Evolutionary conservation across 2,113 vertebrate species (phyloP), one percentile per base, ranked within the genome.

Genomic region (Hiodon tergisus): DNA sequence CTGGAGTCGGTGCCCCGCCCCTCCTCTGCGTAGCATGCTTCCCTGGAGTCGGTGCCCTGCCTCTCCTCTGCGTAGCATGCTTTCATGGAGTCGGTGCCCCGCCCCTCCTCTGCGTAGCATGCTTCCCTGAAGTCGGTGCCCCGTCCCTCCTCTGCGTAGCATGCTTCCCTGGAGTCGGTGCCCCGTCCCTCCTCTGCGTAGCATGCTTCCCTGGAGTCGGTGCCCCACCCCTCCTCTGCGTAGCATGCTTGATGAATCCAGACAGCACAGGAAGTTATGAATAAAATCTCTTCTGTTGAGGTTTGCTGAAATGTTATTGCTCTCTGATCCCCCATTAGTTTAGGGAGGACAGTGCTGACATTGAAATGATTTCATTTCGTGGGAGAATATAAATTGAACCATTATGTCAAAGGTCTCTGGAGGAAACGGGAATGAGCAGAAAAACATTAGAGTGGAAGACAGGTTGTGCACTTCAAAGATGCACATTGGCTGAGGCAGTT

Each of bases 301-400:
- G 54, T 77, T 69, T 74, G 47, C 72, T 62, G 78, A 77, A 77
- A 67, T 73, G 68, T 80, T 71, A 80, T 77, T 80, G 78, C 72
- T 60, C 72, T 71, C 78, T 65, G 54, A 74, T 77, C 72, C 78
- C 78, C 72, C 75, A 75, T 80, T 80, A 74, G 72, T 77, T 77
- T 80, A 80, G 69, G 71, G 68, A 55, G 69, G 71, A 77, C 72
- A 62, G 69, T 65, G 62, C 68, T 80, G 78, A 75, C 76, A 77
- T 71, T 77, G 68, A 74, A 70, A 77, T 77, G 75, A 74, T 80
- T 80, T 80, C 76, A 77, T 80, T 77, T 74, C 62, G 72, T 77
- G 54, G 59, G 76, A 75, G 78, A 80, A 77, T 77, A 80, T 77
- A 80, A 80, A 80, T 80, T 77, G 72, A 77, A 77, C 67, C 72